Evolutionary conservation across 1,140 invertebrate genomes (phyloP).

Genomic region (Melitaea cinxia): DNA sequence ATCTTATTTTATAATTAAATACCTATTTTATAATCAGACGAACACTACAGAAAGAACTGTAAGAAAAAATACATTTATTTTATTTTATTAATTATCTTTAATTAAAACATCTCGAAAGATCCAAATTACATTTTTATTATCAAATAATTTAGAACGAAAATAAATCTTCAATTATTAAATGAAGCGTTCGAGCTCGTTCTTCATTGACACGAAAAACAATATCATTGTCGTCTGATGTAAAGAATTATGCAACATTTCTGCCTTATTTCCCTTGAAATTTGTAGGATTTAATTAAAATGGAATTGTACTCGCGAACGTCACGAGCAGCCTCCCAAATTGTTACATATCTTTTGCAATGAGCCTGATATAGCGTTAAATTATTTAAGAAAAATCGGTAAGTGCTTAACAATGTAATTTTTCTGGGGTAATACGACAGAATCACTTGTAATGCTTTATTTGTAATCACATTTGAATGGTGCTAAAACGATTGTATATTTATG

Average conservation of each 20-base stretch:
- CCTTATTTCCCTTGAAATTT: constrained; percentile 33
- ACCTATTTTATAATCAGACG: too few relatives aligned
- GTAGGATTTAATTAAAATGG: constrained; percentile 33
- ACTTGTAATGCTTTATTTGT: too few relatives aligned
- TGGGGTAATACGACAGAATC: too few relatives aligned
- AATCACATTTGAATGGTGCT: too few relatives aligned
- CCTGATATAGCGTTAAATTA: neutral
- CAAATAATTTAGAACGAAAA: neutral
- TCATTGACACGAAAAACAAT: constrained; percentile 5
- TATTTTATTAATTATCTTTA: too few relatives aligned
- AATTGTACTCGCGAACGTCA: constrained; percentile 7
- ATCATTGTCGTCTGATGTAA: constrained; percentile 22
- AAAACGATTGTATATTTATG: too few relatives aligned
- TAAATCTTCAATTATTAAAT: neutral
- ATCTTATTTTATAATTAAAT: too few relatives aligned
- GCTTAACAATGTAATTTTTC: too few relatives aligned
- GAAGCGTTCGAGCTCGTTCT: constrained; percentile 2
- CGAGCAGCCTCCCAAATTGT: neutral
- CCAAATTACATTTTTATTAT: neutral
- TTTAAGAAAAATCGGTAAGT: neutral
- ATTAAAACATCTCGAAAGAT: neutral
- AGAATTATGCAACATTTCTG: constrained; percentile 31
- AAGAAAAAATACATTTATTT: too few relatives aligned
- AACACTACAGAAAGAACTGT: too few relatives aligned
- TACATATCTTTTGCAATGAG: neutral